Conservation (phyloP, 2,888 invertebrate species). For the Ferrisia virgata region DNA sequence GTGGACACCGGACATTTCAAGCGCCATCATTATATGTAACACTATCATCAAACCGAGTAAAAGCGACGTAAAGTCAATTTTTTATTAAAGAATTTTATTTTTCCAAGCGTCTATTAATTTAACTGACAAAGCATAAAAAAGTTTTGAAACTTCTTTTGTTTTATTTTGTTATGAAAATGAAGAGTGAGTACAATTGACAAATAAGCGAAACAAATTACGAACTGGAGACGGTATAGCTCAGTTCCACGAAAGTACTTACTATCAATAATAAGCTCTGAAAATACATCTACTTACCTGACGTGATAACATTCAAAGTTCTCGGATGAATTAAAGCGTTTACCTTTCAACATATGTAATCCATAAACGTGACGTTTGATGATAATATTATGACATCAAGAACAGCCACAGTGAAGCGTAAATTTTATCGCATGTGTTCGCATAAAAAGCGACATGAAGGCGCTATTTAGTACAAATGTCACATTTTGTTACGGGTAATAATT, state of each 20-base stretch:
- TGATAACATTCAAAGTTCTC: not conserved
- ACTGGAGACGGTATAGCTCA: not conserved
- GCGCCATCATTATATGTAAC: not conserved
- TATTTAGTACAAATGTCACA: constrained; percentile 44
- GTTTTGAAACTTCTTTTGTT: not conserved
- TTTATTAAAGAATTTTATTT: not conserved
- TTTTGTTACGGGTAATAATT: constrained; percentile 43
- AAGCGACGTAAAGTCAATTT: not conserved
- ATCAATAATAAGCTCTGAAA: not conserved
- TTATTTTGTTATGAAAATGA: not conserved
- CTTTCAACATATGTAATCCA: constrained; percentile 1
- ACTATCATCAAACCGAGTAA: not conserved
- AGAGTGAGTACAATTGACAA: not conserved
- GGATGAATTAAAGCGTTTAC: constrained; percentile 28
- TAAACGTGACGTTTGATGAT: not conserved
- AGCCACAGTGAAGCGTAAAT: constrained; percentile 37
- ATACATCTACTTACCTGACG: not conserved
- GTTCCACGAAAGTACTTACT: not conserved
- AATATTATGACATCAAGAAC: constrained; percentile 27
- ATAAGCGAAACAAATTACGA: not conserved
- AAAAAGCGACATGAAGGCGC: constrained; percentile 24
- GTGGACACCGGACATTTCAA: not conserved
- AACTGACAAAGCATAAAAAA: constrained; percentile 16
- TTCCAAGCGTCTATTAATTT: not conserved
- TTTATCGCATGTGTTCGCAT: constrained; percentile 37